Conservation (phyloP, 1,140 invertebrate species). For the Matsumurasca onukii region DNA sequence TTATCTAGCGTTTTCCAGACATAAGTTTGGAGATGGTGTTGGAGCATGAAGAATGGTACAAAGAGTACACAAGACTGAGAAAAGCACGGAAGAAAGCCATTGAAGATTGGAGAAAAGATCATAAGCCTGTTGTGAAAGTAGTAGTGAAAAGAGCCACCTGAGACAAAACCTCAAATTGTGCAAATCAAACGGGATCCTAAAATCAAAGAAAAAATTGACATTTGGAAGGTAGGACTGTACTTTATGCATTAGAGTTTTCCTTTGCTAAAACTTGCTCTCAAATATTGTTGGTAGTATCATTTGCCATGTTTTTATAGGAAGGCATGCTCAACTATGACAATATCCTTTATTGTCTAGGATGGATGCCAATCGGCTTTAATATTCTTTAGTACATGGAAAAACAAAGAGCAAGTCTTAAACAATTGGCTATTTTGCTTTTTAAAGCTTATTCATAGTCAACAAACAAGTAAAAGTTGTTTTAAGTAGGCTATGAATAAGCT, state of each 20-base stretch:
- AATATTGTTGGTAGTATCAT: not conserved
- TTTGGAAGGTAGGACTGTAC: constrained; percentile 10
- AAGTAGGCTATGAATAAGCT: too few species aligned
- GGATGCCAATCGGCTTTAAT: not conserved
- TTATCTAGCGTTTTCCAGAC: not conserved
- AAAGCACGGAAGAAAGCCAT: not conserved
- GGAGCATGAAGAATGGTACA: not conserved
- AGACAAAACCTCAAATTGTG: not conserved
- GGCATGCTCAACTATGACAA: not conserved
- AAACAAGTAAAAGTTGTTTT: too few species aligned
- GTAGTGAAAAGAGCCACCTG: not conserved
- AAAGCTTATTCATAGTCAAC: too few species aligned
- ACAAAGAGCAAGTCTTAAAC: too few species aligned
- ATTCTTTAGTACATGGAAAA: too few species aligned
- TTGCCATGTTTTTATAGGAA: not conserved
- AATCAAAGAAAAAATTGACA: constrained; percentile 14
- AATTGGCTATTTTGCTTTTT: too few species aligned
- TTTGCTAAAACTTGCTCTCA: not conserved
- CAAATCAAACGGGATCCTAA: constrained; percentile 10
- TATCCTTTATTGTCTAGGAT: not conserved
- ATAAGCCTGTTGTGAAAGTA: not conserved
- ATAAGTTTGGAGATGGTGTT: constrained; percentile 5
- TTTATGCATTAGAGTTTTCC: not conserved
- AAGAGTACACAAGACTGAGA: constrained; percentile 11
- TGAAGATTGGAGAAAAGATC: constrained; percentile 10